Evolutionary conservation across 2,888 invertebrate genomes (phyloP), one percentile per base, ranked within the genome.

Genomic region (Drosophila buzzatii): DNA sequence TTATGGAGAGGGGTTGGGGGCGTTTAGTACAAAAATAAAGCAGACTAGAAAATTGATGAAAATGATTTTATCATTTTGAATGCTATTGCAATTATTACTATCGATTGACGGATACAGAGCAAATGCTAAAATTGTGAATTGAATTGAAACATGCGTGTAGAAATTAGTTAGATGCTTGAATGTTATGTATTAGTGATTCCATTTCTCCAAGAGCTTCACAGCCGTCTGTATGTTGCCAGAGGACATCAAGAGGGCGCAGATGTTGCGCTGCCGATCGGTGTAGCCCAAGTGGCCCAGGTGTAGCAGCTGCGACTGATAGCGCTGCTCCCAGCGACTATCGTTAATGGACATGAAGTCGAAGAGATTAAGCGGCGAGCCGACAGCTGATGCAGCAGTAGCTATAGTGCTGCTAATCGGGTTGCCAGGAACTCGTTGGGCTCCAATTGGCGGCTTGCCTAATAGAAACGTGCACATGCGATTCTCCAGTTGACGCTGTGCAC

Each of bases 201-300:
- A 85, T 16, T 81, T 51, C 10, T 87, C 49, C 44, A 85, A 47
- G 6, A 82, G 51, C 31, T 77, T 70, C 23, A 75, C 47, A 16
- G 86, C 86, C 14, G 57, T 64, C 8, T 71, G 70, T 14, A 90
- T 64, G 49, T 88, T 58, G 1, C 86, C 86, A 5, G 55, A 59
- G 5, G 81, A 75, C 39, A 82, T 76, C 12, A 73, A 33, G 1
- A 90, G 56, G 1, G 90, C 86, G 20, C 56, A 65, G 1, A 82
- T 58, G 41, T 90, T 86, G 42, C 75, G 75, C n/a, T 60, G 52
- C 1, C 67, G 73, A 61, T 90, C 60, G 7, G 51, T 55, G 37
- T 81, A 71, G 2, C 86, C 86, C 66, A 76, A 37, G 3, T 62
- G 55, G 31, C 39, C 47, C 9, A 86, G 61, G 14, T 79, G 55